Base-by-base conservation (phyloP, 2,113 vertebrate genomes). In the Trematocara nigrifrons region DNA sequence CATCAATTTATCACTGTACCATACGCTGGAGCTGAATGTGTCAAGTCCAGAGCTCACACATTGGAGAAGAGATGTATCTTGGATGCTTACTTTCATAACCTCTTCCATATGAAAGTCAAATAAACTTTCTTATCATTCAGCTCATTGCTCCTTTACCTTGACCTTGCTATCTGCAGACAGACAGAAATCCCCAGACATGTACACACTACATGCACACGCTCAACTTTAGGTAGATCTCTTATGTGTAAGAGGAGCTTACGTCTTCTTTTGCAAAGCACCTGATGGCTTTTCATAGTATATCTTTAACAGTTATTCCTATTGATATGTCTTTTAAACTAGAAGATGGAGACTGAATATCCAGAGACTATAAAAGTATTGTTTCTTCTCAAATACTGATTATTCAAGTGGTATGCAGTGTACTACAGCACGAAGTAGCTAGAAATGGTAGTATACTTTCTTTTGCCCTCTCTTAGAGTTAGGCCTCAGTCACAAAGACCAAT, bases 1-100 rank as follows among this genome's bases (percentile, higher is more conserved):
- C 83, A 74, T 92, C 81, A 35, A 51, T 89, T 88, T 85, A 77
- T 92, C 87, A 82, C 79, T 6, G 42, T 26, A 10, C 31, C 57
- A 42, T n/a, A 76, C 49, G 1, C 22, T 77, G 76, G 78, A 78
- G 45, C 49, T 18, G 53, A 26, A 76, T 0, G 2, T 45, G 74
- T 81, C 74, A 40, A 31, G 33, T 31, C 1, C 11, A 79, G 71
- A 51, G 56, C 4, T 42, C 15, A 76, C 45, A 76, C 22, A 76
- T 33, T 51, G 71, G 26, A 76, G 45, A 76, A 33, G 71, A 76
- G 64, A 78, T 76, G 53, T 33, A 57, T 83, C 6, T 42, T 16
- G 42, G 12, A 84, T 45, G 10, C 13, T 71, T 69, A 56, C 10
- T 88, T 66, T 57, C 40, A 40, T 6, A 42, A 20, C 71, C 45